Evolutionary conservation across 2,888 invertebrate species (phyloP), one percentile per base, ranked within the genome.

Genomic region (Conistra vaccinii): DNA sequence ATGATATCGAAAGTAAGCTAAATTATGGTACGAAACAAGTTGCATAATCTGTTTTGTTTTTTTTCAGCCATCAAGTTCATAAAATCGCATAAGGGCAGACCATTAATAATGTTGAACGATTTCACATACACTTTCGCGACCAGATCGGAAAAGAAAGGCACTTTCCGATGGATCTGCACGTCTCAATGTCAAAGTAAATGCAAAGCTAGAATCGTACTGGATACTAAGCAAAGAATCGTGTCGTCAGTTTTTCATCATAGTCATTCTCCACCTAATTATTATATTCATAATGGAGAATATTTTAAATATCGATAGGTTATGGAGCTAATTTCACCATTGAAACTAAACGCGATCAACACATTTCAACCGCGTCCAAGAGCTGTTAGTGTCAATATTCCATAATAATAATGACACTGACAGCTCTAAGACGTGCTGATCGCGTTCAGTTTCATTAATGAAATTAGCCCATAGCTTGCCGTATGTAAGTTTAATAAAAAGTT

Each of bases 251-350:
- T 48, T 0, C 45, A 76, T 5, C 81, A 81, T 45, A 71, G 39
- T 12, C 81, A 85, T 62, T 2, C 51, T 35, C 81, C 85, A 3
- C 81, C 81, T 17, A 70, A 71, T 29, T 81, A 81, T 51, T 20
- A 23, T 58, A 12, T 65, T n/a, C n/a, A 29, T 48, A 75, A 85
- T 10, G 81, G 81, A 0, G 26, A 75, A 42, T 85, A 73, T 62
- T 51, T 84, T 42, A 80, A 69, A 55, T 71, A 60, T 79, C 20
- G 62, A 48, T 79, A 84, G 10, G 20, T 55, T 10, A 26, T 20
- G 12, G 10, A 12, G n/a, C 53, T 53, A 23, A 48, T 48, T 48
- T 48, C 48, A 48, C 23, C 48, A 48, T 48, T 23, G 48, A 48
- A 23, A 48, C 23, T 23, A 23, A 48, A 23, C 20, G 7, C 48